Conservation (phyloP, 2,113 vertebrate genomes). For the Clarias batrachus region DNA sequence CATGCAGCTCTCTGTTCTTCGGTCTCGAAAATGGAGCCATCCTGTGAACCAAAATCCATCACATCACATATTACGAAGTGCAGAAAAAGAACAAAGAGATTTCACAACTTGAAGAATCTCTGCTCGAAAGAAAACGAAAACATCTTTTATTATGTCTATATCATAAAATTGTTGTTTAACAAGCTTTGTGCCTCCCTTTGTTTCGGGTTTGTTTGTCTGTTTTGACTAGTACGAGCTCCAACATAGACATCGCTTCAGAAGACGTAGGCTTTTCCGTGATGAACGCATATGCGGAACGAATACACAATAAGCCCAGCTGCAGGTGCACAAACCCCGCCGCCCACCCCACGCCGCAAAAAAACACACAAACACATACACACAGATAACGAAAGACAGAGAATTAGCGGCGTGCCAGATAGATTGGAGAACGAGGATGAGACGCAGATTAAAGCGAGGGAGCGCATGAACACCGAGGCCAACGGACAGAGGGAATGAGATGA, state of each 20-base stretch:
- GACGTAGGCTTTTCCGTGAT: slow-evolving; percentile 48
- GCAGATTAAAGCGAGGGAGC: slow-evolving; percentile 63
- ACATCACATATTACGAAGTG: background rate
- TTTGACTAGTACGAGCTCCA: slow-evolving; percentile 20
- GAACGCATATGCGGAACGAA: slow-evolving; percentile 45
- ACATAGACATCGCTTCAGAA: slow-evolving; percentile 21
- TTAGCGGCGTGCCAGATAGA: slow-evolving; percentile 46
- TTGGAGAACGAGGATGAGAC: slow-evolving; percentile 31
- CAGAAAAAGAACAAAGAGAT: background rate
- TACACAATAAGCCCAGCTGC: slow-evolving; percentile 39
- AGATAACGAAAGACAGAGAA: slow-evolving; percentile 33
- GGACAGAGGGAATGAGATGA: slow-evolving; percentile 36
- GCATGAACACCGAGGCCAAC: slow-evolving; percentile 46
- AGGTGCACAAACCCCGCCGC: background rate
- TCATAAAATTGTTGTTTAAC: slow-evolving; percentile 14
- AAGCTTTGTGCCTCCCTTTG: slow-evolving; percentile 17
- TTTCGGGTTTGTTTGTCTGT: slow-evolving; percentile 10
- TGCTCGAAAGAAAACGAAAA: background rate
- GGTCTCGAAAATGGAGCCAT: background rate
- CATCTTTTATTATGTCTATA: background rate
- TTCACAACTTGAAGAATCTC: background rate
- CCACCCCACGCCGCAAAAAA: background rate
- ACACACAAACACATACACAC: background rate
- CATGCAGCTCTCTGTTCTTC: background rate
- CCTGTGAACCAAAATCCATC: background rate